Evolutionary conservation across 2,888 invertebrate species (phyloP), one percentile per base, ranked within the genome.

Genomic region (Drosophila anceps): DNA sequence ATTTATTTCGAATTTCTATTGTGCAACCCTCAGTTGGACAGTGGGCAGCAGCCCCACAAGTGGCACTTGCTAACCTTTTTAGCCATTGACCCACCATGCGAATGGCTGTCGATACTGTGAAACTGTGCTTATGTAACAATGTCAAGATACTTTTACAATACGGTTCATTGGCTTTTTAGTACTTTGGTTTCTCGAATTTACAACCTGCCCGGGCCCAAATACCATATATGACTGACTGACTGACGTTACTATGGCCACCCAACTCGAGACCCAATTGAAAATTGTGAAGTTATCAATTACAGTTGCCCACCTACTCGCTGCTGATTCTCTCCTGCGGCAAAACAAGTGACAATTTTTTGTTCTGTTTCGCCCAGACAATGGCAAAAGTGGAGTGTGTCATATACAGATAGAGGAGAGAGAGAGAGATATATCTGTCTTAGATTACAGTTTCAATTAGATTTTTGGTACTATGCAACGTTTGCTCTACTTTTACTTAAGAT

Each of bases 211-310:
- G 12, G 31, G 18, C n/a, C n/a, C 27, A 33, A 44, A n/a, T 20
- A 0, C 46, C 55, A 57, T 58, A 46, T 69, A 59, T 69, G 65
- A 63, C 55, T 20, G 20, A 20, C 44, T 24, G 24, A 15, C 33
- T 12, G 33, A 9, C 12, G 76, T 73, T 79, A 33, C 84, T 70
- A 71, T 59, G 76, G 53, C 69, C 69, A 50, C 58, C n/a, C 48
- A 2, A 12, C 33, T 55, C 53, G 18, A 9, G 35, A 41, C n/a
- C 43, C 39, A 53, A 61, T 69, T 64, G 79, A 66, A 84, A 81
- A 72, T 73, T 73, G 68, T 69, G 63, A 88, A 81, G 79, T 88
- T 84, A 82, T 84, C 88, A 85, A 82, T 84, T 85, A 88, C 81
- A 66, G 41, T 43, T 60, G 18, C 41, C 33, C 59, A 62, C 20